Conservation (phyloP, 1,140 invertebrate genomes). For the Philopotamus ludificatus region DNA sequence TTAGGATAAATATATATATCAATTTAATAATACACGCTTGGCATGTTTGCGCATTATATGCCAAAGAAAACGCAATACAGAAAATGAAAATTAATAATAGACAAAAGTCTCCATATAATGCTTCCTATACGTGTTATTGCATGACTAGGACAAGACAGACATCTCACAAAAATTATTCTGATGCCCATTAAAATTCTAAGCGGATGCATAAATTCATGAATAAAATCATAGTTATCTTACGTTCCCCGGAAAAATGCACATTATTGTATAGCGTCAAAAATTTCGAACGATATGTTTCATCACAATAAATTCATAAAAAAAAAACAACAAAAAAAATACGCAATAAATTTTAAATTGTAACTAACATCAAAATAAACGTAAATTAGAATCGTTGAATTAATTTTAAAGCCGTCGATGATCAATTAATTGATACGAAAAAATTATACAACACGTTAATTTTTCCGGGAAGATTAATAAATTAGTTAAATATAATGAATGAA, state of each 20-base stretch:
- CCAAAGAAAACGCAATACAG: slow-evolving; percentile 5
- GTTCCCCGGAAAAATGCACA: background rate
- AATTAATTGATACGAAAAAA: background rate
- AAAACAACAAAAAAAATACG: background rate
- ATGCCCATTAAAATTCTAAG: background rate
- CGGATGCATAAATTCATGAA: background rate
- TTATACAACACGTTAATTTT: background rate
- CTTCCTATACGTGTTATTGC: background rate
- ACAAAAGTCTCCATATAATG: slow-evolving; percentile 4
- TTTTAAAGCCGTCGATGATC: background rate
- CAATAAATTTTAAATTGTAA: background rate
- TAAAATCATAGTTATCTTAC: too few species aligned
- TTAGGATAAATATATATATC: slow-evolving; percentile 20
- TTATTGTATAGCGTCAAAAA: too few species aligned
- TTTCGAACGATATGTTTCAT: too few species aligned
- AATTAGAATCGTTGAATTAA: too few species aligned
- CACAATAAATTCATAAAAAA: too few species aligned
- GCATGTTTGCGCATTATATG: slow-evolving; percentile 32
- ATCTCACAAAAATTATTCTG: slow-evolving; percentile 1
- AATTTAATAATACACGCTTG: slow-evolving; percentile 37
- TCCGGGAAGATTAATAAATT: background rate
- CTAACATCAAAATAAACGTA: too few species aligned
- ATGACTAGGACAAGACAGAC: slow-evolving; percentile 15
- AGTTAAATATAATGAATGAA: background rate
- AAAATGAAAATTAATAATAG: background rate